Evolutionary conservation across 2,888 invertebrate species (phyloP).

Genomic region (Cerastoderma edule): DNA sequence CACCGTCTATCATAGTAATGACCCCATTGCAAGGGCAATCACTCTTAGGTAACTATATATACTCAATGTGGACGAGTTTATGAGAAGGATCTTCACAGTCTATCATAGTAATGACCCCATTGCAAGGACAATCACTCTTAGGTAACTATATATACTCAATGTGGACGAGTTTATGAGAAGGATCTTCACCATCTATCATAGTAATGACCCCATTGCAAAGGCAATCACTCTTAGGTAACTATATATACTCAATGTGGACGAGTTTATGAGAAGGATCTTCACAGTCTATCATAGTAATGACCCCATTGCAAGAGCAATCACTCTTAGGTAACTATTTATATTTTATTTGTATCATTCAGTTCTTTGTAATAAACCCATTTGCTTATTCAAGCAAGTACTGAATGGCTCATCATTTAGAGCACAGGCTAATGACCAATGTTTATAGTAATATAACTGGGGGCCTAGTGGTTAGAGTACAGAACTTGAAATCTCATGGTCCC

Average conservation of each 20-base stretch:
- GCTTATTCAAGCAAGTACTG: too few relatives aligned
- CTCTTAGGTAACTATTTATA: slow-evolving; percentile 88
- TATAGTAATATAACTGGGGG: too few relatives aligned
- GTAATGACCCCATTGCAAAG: slow-evolving; percentile 97
- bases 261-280: slow-evolving; percentile 94
- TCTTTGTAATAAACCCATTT: too few relatives aligned
- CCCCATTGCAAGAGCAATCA: slow-evolving; percentile 95
- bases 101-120: slow-evolving; percentile 98
- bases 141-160: slow-evolving; percentile 92
- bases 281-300: slow-evolving; percentile 98
- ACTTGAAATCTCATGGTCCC: too few relatives aligned
- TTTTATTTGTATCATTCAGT: too few relatives aligned
- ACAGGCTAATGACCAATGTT: too few relatives aligned
- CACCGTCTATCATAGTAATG: slow-evolving; percentile 98
- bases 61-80: slow-evolving; percentile 96
- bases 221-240: slow-evolving; percentile 91
- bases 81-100: slow-evolving; percentile 95
- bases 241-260: slow-evolving; percentile 97
- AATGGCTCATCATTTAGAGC: too few relatives aligned
- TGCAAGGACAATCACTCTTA: slow-evolving; percentile 94
- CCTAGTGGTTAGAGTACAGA: too few relatives aligned
- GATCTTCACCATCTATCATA: slow-evolving; percentile 96
- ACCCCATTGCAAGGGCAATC: slow-evolving; percentile 95
- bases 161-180: slow-evolving; percentile 96
- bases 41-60: slow-evolving; percentile 92